These are phyloP conservation scores for Hermaeophaga mercurialis DNA, from an alignment of 2,888 invertebrate species.

Conservation along the genomic window DNA sequence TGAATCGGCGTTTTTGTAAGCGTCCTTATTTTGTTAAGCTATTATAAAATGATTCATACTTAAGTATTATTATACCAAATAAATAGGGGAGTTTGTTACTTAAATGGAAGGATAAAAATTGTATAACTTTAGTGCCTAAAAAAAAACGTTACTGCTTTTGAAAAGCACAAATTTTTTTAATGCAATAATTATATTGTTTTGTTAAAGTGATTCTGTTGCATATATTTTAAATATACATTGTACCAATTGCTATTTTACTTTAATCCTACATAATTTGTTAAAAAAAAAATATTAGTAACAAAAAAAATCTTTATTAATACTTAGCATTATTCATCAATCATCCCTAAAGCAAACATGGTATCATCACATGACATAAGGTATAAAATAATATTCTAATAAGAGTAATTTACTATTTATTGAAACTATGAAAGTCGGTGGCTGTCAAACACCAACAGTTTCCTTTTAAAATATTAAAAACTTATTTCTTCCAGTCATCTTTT, in stretches of 20 bases:
- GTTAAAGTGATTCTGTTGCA: slow-evolving; percentile 24
- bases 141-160: slow-evolving; percentile 19
- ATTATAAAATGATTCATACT: background rate
- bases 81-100: too few species aligned
- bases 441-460: slow-evolving; percentile 29
- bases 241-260: slow-evolving; percentile 1
- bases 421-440: slow-evolving; percentile 28
- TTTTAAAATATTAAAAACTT: slow-evolving; percentile 32
- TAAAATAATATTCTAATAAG: slow-evolving; percentile 27
- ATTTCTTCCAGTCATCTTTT: slow-evolving; percentile 69
- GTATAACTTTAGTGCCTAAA: slow-evolving; percentile 16
- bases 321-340: slow-evolving; percentile 6
- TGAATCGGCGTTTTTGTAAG: too few species aligned
- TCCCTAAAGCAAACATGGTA: slow-evolving; percentile 8
- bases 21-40: too few species aligned
- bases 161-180: slow-evolving; percentile 29
- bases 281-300: background rate
- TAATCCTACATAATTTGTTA: too few species aligned
- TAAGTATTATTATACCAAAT: slow-evolving; percentile 17
- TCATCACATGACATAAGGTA: slow-evolving; percentile 27
- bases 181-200: slow-evolving; percentile 23
- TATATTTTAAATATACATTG: slow-evolving; percentile 28
- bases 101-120: background rate
- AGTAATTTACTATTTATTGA: slow-evolving; percentile 24
- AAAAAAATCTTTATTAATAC: slow-evolving; percentile 16